Evolutionary conservation across 2,888 invertebrate genomes (phyloP).

Genomic region (Plebejus anna): DNA sequence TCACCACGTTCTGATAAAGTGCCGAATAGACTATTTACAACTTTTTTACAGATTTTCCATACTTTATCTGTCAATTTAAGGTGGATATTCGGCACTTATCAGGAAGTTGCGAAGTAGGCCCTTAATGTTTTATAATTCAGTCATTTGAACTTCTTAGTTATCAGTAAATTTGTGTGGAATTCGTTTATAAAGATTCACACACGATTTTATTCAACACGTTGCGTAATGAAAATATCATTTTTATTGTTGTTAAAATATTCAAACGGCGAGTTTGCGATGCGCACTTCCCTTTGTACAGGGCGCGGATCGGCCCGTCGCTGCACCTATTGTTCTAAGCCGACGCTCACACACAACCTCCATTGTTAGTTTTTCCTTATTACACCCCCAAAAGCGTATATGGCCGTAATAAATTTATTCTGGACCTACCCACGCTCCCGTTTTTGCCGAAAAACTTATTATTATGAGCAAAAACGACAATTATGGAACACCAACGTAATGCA

Average conservation of each 20-base stretch:
- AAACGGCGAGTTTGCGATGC: conserved; percentile 22
- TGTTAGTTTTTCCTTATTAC: conserved; percentile 42
- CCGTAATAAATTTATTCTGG: conserved; percentile 40
- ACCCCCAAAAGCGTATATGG: conserved; percentile 37
- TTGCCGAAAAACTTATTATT: conserved; percentile 39
- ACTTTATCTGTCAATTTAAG: too few species aligned
- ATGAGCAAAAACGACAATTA: conserved; percentile 37
- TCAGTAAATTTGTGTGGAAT: background rate
- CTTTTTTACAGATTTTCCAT: too few species aligned
- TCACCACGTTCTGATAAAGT: too few species aligned
- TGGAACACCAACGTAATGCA: conserved; percentile 31
- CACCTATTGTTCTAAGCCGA: conserved; percentile 37
- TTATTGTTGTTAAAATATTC: conserved; percentile 32
- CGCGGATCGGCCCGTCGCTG: conserved; percentile 29
- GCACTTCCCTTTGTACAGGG: conserved; percentile 28
- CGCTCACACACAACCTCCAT: conserved; percentile 39
- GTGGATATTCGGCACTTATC: too few species aligned
- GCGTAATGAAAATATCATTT: conserved; percentile 24
- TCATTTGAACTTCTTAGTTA: background rate
- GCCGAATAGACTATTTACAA: too few species aligned
- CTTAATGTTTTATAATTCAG: too few species aligned
- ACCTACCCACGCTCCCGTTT: conserved; percentile 36
- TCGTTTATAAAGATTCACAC: background rate
- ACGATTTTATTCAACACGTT: conserved; percentile 15
- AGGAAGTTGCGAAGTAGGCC: too few species aligned